These are phyloP conservation scores for Erpetoichthys calabaricus DNA, from an alignment of 2,797 vertebrate species.

Conservation along the genomic window DNA sequence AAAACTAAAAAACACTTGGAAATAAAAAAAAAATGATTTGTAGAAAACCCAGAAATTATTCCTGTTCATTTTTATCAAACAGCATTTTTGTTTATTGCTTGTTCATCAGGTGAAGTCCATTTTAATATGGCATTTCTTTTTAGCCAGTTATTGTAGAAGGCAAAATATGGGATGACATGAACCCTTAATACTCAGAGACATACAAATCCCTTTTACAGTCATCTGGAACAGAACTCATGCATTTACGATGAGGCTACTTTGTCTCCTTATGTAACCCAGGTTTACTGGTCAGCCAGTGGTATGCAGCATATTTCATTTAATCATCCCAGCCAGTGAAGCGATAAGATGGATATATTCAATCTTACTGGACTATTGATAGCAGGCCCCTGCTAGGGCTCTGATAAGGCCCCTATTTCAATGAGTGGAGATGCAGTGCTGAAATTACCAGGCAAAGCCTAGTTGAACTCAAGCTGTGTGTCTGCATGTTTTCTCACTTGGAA, in stretches of 20 bases:
- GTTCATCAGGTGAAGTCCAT: no score
- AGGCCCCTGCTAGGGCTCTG: constrained; percentile 37
- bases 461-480: constrained; percentile 8
- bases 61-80: no score
- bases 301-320: constrained; percentile 53
- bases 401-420: constrained; percentile 43
- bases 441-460: constrained; percentile 25
- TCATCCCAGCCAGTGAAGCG: constrained; percentile 56
- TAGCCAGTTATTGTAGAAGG: background rate
- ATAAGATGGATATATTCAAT: constrained; percentile 37
- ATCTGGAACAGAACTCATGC: background rate
- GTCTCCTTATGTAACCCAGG: constrained; percentile 10
- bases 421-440: constrained; percentile 28
- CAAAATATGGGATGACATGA: background rate
- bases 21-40: no score
- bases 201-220: background rate
- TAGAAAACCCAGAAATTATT: no score
- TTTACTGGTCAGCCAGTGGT: constrained; percentile 29
- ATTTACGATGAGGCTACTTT: constrained; percentile 3
- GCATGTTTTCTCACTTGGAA: background rate
- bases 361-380: constrained; percentile 42
- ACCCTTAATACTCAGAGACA: background rate
- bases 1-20: no score
- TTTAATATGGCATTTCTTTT: background rate
- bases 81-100: no score